Percentiles rank a stretch among this genome's conserved stretches.
These are phyloP conservation scores for Arge pagana DNA, from an alignment of 2,888 invertebrate genomes.

Conservation along the genomic window DNA sequence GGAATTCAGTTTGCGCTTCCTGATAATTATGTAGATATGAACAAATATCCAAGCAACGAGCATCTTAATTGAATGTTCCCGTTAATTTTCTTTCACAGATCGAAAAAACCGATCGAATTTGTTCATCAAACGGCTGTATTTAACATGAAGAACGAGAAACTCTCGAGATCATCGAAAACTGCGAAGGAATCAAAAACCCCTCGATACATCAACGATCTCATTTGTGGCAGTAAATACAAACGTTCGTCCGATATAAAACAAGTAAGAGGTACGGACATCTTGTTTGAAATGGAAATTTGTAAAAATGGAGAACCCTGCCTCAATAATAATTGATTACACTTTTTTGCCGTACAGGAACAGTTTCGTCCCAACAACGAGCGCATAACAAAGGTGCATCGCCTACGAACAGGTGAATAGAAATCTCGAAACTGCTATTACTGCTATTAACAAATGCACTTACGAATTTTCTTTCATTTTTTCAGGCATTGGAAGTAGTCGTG, in stretches of 20 bases:
- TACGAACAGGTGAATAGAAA: conserved; percentile 14
- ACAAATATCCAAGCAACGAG: too few relatives aligned
- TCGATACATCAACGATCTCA: conserved; percentile 44
- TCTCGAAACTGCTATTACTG: neutral
- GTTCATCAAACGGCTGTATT: conserved; percentile 50
- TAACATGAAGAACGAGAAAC: conserved; percentile 49
- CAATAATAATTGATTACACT: too few relatives aligned
- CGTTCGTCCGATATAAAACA: conserved; percentile 20
- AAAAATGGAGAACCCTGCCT: too few relatives aligned
- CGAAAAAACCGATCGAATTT: conserved; percentile 46
- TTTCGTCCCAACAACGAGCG: conserved; percentile 14
- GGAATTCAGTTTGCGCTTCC: too few relatives aligned
- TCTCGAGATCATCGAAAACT: conserved; percentile 38
- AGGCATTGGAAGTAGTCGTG: conserved; percentile 24
- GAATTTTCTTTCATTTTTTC: neutral
- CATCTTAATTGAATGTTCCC: neutral
- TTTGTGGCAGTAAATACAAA: conserved; percentile 44
- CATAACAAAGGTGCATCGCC: conserved; percentile 17
- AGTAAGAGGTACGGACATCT: conserved; percentile 20
- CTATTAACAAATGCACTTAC: neutral
- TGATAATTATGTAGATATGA: too few relatives aligned
- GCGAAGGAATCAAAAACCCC: conserved; percentile 41
- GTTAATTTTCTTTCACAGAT: conserved; percentile 28
- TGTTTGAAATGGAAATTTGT: too few relatives aligned
- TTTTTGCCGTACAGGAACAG: neutral